phyloP scores from a whole-genome alignment of 2,797 vertebrate species.

The Hephaestus fuliginosus region DNA sequence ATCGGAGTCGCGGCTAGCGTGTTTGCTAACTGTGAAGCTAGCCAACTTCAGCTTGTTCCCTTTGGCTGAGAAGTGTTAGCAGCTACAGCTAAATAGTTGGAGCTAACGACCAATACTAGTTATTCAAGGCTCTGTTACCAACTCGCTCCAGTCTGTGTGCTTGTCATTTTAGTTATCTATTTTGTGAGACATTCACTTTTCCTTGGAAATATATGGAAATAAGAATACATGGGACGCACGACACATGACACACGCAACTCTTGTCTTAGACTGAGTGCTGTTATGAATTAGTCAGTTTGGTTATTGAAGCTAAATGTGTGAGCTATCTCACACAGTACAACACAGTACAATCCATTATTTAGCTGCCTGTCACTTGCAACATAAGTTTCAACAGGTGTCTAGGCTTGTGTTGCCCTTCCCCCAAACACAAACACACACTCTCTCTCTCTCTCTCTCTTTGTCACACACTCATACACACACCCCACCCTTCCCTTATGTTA shows the following conservation, averaged over 20 bases:
- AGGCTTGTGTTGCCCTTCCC: slow-evolving; percentile 62
- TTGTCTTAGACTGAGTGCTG: no score
- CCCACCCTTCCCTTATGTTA: slow-evolving; percentile 49
- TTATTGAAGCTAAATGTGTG: neutral
- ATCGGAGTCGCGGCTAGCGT: slow-evolving; percentile 54
- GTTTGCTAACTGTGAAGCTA: slow-evolving; percentile 72
- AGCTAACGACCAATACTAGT: neutral
- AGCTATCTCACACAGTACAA: neutral
- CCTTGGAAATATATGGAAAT: neutral
- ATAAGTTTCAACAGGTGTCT: slow-evolving; percentile 84
- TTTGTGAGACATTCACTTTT: neutral
- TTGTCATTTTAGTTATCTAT: neutral
- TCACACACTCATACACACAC: slow-evolving; percentile 15
- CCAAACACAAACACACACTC: slow-evolving; percentile 47
- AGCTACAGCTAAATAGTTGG: slow-evolving; percentile 7
- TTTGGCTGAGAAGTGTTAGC: slow-evolving; percentile 25
- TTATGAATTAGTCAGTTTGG: neutral
- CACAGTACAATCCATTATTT: slow-evolving; percentile 24
- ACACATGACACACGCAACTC: rapidly evolving
- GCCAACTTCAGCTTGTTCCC: slow-evolving; percentile 61
- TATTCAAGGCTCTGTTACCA: neutral
- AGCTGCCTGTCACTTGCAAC: slow-evolving; percentile 61
- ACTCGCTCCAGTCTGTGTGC: neutral
- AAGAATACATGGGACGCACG: neutral
- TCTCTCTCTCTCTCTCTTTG: no score